Percentiles rank a stretch among this genome's conserved stretches.
These are phyloP conservation scores for Norana najaformis DNA, from an alignment of 2,888 invertebrate species.

Conservation along the genomic window DNA sequence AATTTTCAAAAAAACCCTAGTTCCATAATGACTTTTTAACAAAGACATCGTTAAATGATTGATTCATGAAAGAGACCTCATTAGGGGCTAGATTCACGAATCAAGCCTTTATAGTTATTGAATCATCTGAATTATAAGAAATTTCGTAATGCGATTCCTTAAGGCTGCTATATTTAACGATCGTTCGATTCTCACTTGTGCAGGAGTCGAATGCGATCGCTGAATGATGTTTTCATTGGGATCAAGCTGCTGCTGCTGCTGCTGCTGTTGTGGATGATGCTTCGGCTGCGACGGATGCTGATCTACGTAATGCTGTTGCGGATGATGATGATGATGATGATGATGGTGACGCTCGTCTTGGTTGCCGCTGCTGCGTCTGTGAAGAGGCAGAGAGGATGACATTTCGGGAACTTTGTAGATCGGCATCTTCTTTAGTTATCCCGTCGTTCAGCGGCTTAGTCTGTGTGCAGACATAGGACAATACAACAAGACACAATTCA, in stretches of 20 bases:
- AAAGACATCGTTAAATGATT: too few relatives aligned
- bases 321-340: constrained; percentile 29
- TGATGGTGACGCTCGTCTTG: background rate
- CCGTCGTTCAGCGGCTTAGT: background rate
- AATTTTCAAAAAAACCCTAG: too few relatives aligned
- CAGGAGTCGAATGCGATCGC: background rate
- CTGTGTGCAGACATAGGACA: background rate
- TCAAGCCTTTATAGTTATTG: too few relatives aligned
- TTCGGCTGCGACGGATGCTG: constrained; percentile 26
- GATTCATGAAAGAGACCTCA: too few relatives aligned
- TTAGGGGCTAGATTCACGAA: too few relatives aligned
- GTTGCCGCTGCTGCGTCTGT: background rate
- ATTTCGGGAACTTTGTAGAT: background rate
- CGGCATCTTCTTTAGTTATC: background rate
- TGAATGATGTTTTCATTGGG: background rate
- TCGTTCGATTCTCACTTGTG: background rate
- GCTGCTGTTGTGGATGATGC: constrained; percentile 26
- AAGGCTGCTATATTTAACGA: too few relatives aligned
- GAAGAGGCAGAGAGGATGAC: constrained; percentile 1
- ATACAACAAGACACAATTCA: background rate
- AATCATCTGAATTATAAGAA: too few relatives aligned
- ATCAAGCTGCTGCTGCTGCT: constrained; percentile 29
- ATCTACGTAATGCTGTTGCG: constrained; percentile 24
- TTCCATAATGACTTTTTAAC: too few relatives aligned
- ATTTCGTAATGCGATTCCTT: too few relatives aligned